Evolutionary conservation across 2,888 invertebrate genomes (phyloP).

Genomic region (Apotomis capreana): DNA sequence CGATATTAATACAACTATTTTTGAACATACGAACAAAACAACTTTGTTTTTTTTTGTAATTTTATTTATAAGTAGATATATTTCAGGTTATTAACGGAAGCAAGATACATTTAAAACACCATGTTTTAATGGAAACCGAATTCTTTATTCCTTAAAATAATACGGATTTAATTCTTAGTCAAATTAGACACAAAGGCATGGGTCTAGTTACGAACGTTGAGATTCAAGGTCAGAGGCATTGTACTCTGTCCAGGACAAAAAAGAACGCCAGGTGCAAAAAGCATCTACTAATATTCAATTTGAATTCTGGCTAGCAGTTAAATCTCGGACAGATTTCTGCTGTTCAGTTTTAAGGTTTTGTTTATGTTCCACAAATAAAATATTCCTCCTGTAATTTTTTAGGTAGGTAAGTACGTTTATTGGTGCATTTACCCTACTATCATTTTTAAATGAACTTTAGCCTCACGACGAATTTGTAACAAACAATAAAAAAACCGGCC

Average conservation of each 20-base stretch:
- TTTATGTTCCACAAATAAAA: not conserved
- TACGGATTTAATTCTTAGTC: no score
- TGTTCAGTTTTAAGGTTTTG: not conserved
- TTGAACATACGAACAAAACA: no score
- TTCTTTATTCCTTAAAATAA: no score
- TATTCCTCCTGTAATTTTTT: not conserved
- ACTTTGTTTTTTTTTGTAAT: no score
- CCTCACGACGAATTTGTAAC: no score
- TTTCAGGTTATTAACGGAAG: no score
- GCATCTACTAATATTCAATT: conserved; percentile 5
- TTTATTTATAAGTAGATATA: no score
- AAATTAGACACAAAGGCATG: not conserved
- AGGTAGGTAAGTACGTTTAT: not conserved
- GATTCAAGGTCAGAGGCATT: conserved; percentile 33
- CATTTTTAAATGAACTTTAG: not conserved
- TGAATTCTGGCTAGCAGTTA: not conserved
- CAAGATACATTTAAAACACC: no score
- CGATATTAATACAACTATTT: not conserved
- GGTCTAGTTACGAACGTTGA: conserved; percentile 16
- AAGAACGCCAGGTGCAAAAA: conserved; percentile 40
- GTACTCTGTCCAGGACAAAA: conserved; percentile 25
- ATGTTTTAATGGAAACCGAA: no score
- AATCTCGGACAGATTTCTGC: not conserved
- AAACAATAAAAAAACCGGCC: no score
- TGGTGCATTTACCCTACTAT: conserved; percentile 12